Evolutionary conservation across 2,888 invertebrate genomes (phyloP).

Genomic region (Parascotia fuliginaria): DNA sequence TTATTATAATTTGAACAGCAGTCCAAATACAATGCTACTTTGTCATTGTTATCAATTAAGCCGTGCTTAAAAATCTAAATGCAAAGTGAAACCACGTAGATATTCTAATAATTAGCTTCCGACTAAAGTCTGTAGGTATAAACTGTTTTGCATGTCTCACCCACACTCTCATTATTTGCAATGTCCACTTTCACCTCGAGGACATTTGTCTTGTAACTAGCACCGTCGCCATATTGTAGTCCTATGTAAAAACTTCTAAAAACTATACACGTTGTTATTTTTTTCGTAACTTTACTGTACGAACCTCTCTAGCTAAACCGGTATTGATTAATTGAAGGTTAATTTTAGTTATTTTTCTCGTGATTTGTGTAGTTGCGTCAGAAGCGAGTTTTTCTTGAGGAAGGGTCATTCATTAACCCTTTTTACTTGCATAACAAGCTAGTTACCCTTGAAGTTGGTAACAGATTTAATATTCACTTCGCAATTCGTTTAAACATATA

Average conservation of each 20-base stretch:
- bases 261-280: conserved; percentile 9
- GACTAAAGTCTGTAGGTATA: conserved; percentile 59
- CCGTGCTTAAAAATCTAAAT: conserved; percentile 17
- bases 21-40: conserved; percentile 14
- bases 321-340: conserved; percentile 22
- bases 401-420: conserved; percentile 23
- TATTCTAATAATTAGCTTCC: conserved; percentile 42
- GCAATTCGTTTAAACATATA: background rate
- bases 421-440: conserved; percentile 27
- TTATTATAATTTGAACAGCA: conserved; percentile 19
- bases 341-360: conserved; percentile 20
- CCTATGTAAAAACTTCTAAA: conserved; percentile 5
- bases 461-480: conserved; percentile 10
- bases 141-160: conserved; percentile 62
- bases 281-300: conserved; percentile 5
- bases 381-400: conserved; percentile 18
- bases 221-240: conserved; percentile 32
- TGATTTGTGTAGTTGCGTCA: conserved; percentile 19
- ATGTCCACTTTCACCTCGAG: conserved; percentile 61
- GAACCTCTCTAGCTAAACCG: conserved; percentile 25
- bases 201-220: conserved; percentile 50
- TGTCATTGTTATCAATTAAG: conserved; percentile 20
- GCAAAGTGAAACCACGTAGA: conserved; percentile 38
- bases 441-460: conserved; percentile 23
- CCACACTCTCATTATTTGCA: conserved; percentile 65